Evolutionary conservation across 2,113 vertebrate genomes (phyloP).

Genomic region (Bagarius yarrelli): DNA sequence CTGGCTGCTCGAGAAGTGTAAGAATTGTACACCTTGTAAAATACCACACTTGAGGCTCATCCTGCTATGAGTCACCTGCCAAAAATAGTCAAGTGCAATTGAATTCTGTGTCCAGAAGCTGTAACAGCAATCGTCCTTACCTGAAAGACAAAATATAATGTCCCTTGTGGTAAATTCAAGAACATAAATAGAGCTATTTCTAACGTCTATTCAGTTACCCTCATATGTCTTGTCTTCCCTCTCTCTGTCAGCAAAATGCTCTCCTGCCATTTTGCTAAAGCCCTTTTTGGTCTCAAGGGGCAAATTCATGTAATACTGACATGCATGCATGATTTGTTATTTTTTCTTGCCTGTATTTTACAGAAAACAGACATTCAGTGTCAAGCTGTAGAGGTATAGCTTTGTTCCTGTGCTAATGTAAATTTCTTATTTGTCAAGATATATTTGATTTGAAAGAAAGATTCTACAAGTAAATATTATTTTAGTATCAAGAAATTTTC

Average conservation of each 20-base stretch:
- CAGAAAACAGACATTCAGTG: conserved; percentile 34
- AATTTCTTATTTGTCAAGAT: conserved; percentile 17
- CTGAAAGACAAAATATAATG: conserved; percentile 21
- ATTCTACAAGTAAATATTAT: too few species aligned
- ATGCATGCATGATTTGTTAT: conserved; percentile 42
- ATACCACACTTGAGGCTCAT: not conserved
- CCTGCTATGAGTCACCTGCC: not conserved
- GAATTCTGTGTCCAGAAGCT: not conserved
- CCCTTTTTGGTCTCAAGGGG: conserved; percentile 36
- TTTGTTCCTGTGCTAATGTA: not conserved
- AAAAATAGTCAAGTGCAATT: conserved; percentile 13
- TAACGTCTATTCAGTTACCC: conserved; percentile 2
- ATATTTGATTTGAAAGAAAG: too few species aligned
- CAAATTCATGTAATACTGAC: conserved; percentile 49
- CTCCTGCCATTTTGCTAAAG: conserved; percentile 22
- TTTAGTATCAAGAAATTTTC: too few species aligned
- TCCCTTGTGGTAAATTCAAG: not conserved
- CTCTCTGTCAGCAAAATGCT: conserved; percentile 38
- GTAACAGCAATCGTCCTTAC: conserved; percentile 4
- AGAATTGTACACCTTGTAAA: not conserved
- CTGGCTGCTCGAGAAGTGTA: not conserved
- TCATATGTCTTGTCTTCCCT: conserved; percentile 7
- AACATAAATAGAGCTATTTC: not conserved
- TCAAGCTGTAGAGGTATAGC: conserved; percentile 7
- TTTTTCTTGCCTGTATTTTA: conserved; percentile 26